Percentiles rank a stretch among this genome's conserved stretches.
Conservation (phyloP, 64 coral and sea anemone genomes). For the Trachythela sp. region DNA sequence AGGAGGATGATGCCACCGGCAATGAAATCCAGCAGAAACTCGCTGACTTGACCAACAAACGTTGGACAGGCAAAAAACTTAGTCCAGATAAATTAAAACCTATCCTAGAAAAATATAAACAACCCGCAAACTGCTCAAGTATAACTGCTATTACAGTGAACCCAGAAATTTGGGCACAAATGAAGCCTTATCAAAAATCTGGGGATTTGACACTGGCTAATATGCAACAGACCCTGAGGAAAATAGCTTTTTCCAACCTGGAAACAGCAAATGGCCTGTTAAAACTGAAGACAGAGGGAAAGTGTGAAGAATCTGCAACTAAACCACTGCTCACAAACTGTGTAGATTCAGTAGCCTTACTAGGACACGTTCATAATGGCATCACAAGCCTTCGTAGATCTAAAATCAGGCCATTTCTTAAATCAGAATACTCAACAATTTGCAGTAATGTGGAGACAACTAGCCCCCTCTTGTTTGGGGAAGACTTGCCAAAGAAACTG, state of each 20-base stretch:
- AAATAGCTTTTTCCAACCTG: no score
- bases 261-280: background rate
- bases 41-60: background rate
- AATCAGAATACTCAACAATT: background rate
- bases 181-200: background rate
- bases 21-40: background rate
- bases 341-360: background rate
- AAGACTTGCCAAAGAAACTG: background rate
- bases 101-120: background rate
- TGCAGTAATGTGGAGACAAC: background rate
- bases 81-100: background rate
- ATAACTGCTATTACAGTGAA: background rate
- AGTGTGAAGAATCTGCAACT: background rate
- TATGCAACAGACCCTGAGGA: no score
- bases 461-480: background rate
- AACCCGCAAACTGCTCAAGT: background rate
- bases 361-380: background rate
- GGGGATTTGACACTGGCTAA: background rate
- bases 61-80: background rate
- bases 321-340: background rate
- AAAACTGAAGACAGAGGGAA: background rate
- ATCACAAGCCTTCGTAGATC: background rate
- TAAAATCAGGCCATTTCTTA: background rate
- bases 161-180: background rate
- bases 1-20: background rate